These are phyloP conservation scores for Musca domestica DNA, from an alignment of 1,140 invertebrate species.

Conservation along the genomic window DNA sequence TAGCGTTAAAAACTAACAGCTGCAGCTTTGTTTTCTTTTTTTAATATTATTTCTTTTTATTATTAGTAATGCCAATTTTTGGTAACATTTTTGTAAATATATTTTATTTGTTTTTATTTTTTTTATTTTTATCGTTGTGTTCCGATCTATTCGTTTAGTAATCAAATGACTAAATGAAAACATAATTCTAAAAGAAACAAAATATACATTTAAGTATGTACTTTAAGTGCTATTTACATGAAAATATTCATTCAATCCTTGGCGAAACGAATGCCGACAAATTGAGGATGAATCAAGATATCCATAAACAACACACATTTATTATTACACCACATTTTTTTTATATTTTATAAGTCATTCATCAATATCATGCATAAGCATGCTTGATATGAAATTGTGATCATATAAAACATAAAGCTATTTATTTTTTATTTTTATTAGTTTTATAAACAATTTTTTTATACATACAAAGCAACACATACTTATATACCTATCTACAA, in stretches of 20 bases:
- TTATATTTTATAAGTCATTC: conserved; percentile 6
- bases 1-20: conserved; percentile 2
- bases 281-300: not conserved
- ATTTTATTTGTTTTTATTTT: conserved; percentile 4
- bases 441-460: too few species aligned
- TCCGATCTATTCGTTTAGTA: not conserved
- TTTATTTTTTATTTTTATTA: conserved; percentile 3
- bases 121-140: conserved; percentile 13
- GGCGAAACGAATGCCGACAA: not conserved
- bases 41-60: not conserved
- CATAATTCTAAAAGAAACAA: not conserved
- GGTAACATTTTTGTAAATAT: not conserved
- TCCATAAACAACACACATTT: not conserved
- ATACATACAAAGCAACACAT: not conserved
- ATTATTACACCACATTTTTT: not conserved
- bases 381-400: conserved; percentile 14
- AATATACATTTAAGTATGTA: too few species aligned
- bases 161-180: not conserved
- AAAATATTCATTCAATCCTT: conserved; percentile 1
- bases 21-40: conserved; percentile 8
- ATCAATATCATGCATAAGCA: not conserved
- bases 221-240: conserved; percentile 5
- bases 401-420: conserved; percentile 12
- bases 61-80: conserved; percentile 3
- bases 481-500: conserved; percentile 34